Evolutionary conservation across 1,140 invertebrate genomes (phyloP), one percentile per base, ranked within the genome.

Genomic region (Copidosoma floridanum): DNA sequence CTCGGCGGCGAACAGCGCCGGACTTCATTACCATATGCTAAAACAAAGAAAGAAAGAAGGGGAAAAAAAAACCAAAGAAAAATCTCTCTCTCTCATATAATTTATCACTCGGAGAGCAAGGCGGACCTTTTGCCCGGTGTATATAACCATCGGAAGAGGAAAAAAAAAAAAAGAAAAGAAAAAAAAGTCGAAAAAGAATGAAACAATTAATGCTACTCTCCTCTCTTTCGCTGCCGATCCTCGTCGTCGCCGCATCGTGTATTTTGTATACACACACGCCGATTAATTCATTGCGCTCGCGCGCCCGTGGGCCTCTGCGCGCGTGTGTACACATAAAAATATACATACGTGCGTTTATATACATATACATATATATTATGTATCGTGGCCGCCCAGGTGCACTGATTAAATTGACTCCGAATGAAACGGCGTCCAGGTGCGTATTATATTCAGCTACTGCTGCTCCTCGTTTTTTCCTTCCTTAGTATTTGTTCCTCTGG

Each of bases 371-470:
- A 12, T 32, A 32, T 32, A 32, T 32, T n/a, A n/a, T n/a, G n/a
- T n/a, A n/a, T n/a, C n/a, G n/a, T 47, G 41, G 54, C 44, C 55
- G 44, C 44, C 55, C 55, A 57, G 55, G 55, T 57, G 55, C 55
- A 27, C 32, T 47, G 54, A 56, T 56, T 56, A 47, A 56, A 46
- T n/a, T 27, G 29, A 37, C 41, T 37, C 24, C 8, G 41, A 47
- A 55, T 55, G 35, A n/a, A 47, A 56, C 27, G 21, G 41, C 20
- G 29, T 14, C 26, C 52, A 44, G 52, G 38, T 54, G 52, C 52
- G 38, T 18, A n/a, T n/a, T n/a, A n/a, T n/a, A n/a, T n/a, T n/a
- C n/a, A n/a, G n/a, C n/a, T n/a, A n/a, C n/a, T n/a, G n/a, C n/a
- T n/a, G n/a, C n/a, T n/a, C n/a, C n/a, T n/a, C n/a, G n/a, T n/a